A percentile compares a stretch with the other conserved stretches of the same genome.
These are phyloP conservation scores for Istiophorus platypterus DNA, from an alignment of 2,113 vertebrate species.

Conservation along the genomic window DNA sequence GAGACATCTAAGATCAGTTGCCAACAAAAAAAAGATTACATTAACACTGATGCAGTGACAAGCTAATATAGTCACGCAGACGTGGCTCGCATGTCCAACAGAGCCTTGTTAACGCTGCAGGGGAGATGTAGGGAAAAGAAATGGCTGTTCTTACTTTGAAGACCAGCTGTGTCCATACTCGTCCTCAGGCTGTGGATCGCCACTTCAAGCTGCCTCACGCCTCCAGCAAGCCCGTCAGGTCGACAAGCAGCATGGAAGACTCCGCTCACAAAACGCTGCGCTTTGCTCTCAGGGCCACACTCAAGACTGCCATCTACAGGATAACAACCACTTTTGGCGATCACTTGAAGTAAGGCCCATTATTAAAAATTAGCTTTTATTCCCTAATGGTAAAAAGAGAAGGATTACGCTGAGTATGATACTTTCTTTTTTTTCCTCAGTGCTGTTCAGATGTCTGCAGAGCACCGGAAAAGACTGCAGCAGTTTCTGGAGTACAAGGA, in stretches of 20 bases:
- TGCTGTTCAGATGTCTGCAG: conserved; percentile 92
- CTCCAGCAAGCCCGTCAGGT: conserved; percentile 91
- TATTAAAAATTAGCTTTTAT: neutral
- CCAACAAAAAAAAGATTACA: neutral
- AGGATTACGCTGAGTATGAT: neutral
- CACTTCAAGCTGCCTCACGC: conserved; percentile 98
- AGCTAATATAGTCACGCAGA: neutral
- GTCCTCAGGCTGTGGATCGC: conserved; percentile 92
- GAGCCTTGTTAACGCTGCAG: no score
- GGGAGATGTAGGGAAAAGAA: neutral
- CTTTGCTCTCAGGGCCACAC: conserved; percentile 92
- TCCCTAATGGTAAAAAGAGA: neutral
- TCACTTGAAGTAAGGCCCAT: conserved; percentile 90
- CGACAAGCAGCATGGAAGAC: conserved; percentile 87
- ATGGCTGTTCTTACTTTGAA: neutral
- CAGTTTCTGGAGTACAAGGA: conserved; percentile 98
- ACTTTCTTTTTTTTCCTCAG: conserved; percentile 74
- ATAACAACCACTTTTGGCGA: conserved; percentile 95
- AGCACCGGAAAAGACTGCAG: conserved; percentile 95
- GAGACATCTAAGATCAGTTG: neutral
- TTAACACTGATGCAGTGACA: neutral
- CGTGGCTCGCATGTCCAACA: neutral
- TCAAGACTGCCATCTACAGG: conserved; percentile 96
- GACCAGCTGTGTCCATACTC: neutral
- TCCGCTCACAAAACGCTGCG: conserved; percentile 93